A percentile compares a stretch with the other conserved stretches of the same genome.
Evolutionary conservation across 2,113 vertebrate genomes (phyloP).

Genomic region (Lepisosteus osseus): DNA sequence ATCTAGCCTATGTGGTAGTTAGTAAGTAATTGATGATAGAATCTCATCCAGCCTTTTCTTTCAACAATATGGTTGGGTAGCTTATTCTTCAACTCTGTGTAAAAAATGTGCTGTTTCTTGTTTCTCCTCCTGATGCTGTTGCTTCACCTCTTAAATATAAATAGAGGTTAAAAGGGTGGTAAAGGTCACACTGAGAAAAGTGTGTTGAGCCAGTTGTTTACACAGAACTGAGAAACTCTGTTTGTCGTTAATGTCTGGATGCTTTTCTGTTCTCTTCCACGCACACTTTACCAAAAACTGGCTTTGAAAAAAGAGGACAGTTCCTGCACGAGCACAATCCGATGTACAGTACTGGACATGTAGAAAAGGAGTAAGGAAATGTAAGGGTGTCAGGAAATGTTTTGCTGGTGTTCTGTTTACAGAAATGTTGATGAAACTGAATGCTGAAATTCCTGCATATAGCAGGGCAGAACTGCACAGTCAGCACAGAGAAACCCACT

Average conservation of each 20-base stretch:
- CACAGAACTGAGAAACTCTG: constrained; percentile 26
- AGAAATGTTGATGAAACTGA: neutral
- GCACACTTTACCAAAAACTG: neutral
- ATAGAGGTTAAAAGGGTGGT: constrained; percentile 25
- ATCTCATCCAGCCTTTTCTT: too few species aligned
- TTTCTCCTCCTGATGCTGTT: constrained; percentile 21
- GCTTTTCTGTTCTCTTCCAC: neutral
- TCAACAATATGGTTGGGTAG: too few species aligned
- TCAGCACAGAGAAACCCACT: too few species aligned
- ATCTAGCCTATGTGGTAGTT: too few species aligned
- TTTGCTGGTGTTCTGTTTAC: neutral
- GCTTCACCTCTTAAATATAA: constrained; percentile 25
- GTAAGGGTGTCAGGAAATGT: neutral
- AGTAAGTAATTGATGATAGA: too few species aligned
- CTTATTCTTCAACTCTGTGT: too few species aligned
- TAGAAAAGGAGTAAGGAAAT: too few species aligned
- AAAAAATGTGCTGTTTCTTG: too few species aligned
- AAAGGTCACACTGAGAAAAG: constrained; percentile 1
- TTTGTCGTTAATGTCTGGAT: neutral
- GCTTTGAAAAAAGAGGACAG: neutral
- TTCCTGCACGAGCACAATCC: too few species aligned
- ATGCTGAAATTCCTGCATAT: too few species aligned
- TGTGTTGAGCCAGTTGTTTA: constrained; percentile 27
- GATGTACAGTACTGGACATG: too few species aligned
- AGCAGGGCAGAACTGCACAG: too few species aligned